Base-by-base conservation (phyloP, 1,140 invertebrate genomes). In the Nomia melanderi region DNA sequence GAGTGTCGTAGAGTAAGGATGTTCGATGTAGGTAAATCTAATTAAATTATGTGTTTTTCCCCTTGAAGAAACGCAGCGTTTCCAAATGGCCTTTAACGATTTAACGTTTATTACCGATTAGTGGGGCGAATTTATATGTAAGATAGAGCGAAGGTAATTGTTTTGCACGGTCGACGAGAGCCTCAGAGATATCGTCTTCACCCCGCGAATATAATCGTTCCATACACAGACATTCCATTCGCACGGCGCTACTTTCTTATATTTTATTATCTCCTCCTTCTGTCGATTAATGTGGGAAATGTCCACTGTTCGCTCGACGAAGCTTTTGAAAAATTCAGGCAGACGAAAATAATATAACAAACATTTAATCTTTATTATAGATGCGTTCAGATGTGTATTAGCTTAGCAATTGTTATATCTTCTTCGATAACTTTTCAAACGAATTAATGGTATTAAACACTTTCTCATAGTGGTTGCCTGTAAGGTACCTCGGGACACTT, bases 181-280 rank as follows among this genome's bases (percentile, higher is more conserved):
- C 74, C 60, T 85, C 86, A 80, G 87, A 87, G 86, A 87, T 88
- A 71, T 86, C 70, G 63, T 81, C 64, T 73, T 77, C 71, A 64
- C 73, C 64, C 73, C 57, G 50, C 57, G 77, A 79, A 75, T 54
- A 44, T 54, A 64, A 78, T 84, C 83, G 73, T 87, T 90, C 89
- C 89, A 90, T 90, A 90, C 88, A 78, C 79, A 89, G 63, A 90
- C 89, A 90, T 90, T 90, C 89, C 89, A 90, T 88, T 85, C 79
- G 85, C 81, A 64, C 78, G 75, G 79, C 56, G 60, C 54, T 73
- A 76, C 39, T 33, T 62, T 27, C 36, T 31, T 33, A 60, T 47
- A 14, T 64, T 67, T 53, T 44, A 50, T 57, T 9, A n/a, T n/a
- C n/a, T n/a, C 9, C 33, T 75, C 47, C 57, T 62, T 8, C 62